phyloP scores from a whole-genome alignment of 2,888 invertebrate species.

The Encarsia formosa region DNA sequence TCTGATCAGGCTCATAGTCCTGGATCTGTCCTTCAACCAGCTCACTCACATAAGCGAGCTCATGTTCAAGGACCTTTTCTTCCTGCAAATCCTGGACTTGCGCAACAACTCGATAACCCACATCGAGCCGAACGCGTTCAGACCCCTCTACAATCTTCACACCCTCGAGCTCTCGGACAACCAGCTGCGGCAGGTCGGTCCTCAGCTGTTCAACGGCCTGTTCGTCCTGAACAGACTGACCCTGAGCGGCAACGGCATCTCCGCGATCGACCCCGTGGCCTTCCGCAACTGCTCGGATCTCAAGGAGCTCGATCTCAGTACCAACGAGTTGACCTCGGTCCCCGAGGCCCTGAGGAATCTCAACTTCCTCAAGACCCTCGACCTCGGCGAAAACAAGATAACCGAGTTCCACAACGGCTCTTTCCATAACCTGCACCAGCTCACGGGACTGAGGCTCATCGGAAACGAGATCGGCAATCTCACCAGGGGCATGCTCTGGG shows the following conservation, averaged over 20 bases:
- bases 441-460: constrained; percentile 82
- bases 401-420: constrained; percentile 77
- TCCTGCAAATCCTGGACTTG: constrained; percentile 79
- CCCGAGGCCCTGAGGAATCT: constrained; percentile 80
- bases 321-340: constrained; percentile 76
- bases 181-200: constrained; percentile 74
- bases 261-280: constrained; percentile 72
- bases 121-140: constrained; percentile 82
- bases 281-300: constrained; percentile 85
- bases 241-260: constrained; percentile 79
- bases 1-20: constrained; percentile 75
- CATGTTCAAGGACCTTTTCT: constrained; percentile 82
- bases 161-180: constrained; percentile 87
- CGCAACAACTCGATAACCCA: constrained; percentile 85
- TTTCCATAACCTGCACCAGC: constrained; percentile 78
- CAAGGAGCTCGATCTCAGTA: constrained; percentile 84
- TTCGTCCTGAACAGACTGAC: constrained; percentile 80
- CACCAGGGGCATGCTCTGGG: constrained; percentile 81
- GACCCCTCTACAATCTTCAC: constrained; percentile 83
- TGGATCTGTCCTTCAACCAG: constrained; percentile 83
- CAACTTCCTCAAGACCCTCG: constrained; percentile 79
- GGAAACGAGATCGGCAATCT: constrained; percentile 86
- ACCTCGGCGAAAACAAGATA: constrained; percentile 89
- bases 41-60: constrained; percentile 76
- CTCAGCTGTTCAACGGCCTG: constrained; percentile 77